A percentile compares a stretch with the other conserved stretches of the same genome.
Conservation (phyloP, 2,113 vertebrate genomes). For the Saccopteryx bilineata region DNA sequence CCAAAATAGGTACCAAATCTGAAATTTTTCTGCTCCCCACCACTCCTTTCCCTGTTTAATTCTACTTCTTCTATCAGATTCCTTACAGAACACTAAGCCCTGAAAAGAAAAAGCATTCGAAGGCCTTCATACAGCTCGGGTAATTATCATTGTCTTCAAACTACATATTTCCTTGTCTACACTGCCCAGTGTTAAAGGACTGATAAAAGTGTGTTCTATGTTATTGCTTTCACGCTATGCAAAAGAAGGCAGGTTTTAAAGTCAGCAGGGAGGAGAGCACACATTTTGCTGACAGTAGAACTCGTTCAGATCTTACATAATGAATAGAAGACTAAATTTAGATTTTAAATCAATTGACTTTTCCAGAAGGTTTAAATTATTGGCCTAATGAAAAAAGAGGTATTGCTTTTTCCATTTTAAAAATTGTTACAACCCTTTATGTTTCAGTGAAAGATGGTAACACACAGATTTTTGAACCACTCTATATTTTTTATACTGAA, state of each 20-base stretch:
- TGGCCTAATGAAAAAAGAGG: background rate
- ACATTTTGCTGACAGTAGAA: slow-evolving; percentile 38
- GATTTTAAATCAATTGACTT: slow-evolving; percentile 56
- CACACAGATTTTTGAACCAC: slow-evolving; percentile 23
- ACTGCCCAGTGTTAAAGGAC: background rate
- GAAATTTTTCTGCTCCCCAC: background rate
- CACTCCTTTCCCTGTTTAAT: background rate
- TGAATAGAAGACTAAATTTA: slow-evolving; percentile 51
- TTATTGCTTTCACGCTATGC: background rate
- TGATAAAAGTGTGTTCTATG: background rate
- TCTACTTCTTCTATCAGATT: background rate
- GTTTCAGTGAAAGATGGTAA: background rate
- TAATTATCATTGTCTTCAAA: background rate
- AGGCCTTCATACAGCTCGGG: background rate
- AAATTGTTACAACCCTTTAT: background rate
- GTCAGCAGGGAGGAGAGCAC: background rate
- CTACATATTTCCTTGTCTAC: background rate
- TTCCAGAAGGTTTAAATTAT: slow-evolving; percentile 58
- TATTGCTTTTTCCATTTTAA: background rate
- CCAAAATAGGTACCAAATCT: background rate
- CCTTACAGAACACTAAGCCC: background rate
- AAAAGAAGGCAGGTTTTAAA: background rate
- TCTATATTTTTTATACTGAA: slow-evolving; percentile 13
- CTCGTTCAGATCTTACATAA: background rate
- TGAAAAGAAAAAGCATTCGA: background rate